Percentiles rank a stretch among this genome's conserved stretches.
phyloP scores from a whole-genome alignment of 2,797 vertebrate genomes.

The Myiothlypis chrysogaster region DNA sequence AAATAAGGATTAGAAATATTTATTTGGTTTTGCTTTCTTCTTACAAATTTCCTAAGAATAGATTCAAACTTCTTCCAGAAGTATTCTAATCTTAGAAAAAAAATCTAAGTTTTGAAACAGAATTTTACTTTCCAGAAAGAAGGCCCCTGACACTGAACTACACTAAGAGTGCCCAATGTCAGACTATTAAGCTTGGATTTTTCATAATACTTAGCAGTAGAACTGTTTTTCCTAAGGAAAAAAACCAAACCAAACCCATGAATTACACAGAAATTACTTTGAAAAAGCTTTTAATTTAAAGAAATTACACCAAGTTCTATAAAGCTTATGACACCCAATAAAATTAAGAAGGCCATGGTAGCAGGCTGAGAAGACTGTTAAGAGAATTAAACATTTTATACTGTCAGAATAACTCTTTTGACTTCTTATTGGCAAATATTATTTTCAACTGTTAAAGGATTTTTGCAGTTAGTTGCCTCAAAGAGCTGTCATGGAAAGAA shows the following conservation, averaged over 20 bases:
- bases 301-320: background rate
- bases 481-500: background rate
- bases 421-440: background rate
- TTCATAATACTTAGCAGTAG: background rate
- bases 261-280: background rate
- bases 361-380: background rate
- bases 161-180: background rate
- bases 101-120: background rate
- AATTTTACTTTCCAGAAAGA: background rate
- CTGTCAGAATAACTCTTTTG: background rate
- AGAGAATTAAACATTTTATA: background rate
- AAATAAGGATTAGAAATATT: background rate
- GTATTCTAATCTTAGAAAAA: background rate
- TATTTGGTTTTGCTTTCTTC: background rate
- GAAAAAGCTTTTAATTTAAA: background rate
- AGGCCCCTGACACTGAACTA: background rate
- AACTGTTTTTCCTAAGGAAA: background rate
- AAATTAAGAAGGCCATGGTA: background rate
- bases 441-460: background rate
- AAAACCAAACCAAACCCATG: background rate
- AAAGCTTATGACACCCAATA: background rate
- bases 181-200: background rate
- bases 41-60: background rate
- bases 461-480: background rate
- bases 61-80: background rate